These are phyloP conservation scores for Orthosia cruda DNA, from an alignment of 2,888 invertebrate genomes.

Conservation along the genomic window DNA sequence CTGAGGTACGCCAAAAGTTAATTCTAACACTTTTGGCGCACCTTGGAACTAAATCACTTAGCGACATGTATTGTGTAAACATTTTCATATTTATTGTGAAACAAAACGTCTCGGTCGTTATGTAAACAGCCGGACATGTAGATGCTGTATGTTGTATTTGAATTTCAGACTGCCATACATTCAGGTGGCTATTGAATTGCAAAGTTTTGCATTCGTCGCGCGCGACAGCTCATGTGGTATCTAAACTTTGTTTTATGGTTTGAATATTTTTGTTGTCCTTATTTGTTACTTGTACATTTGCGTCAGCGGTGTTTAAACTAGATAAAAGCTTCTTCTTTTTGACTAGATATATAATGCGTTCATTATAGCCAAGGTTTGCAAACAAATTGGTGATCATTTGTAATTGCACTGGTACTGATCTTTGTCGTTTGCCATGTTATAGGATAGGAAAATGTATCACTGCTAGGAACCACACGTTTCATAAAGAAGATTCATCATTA, in stretches of 20 bases:
- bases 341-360: too few species aligned
- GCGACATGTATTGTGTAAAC: constrained; percentile 15
- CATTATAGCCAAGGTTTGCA: too few species aligned
- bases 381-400: too few species aligned
- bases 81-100: constrained; percentile 33
- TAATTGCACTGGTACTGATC: too few species aligned
- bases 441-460: too few species aligned
- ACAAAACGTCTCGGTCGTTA: constrained; percentile 31
- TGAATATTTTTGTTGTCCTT: constrained; percentile 3
- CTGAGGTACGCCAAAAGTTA: neutral
- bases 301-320: neutral
- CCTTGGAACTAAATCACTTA: constrained; percentile 20
- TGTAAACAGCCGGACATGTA: constrained; percentile 46
- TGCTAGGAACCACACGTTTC: too few species aligned
- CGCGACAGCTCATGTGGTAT: constrained; percentile 21
- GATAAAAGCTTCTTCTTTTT: too few species aligned
- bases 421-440: too few species aligned
- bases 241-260: constrained; percentile 23
- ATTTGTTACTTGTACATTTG: neutral
- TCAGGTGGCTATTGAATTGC: constrained; percentile 44
- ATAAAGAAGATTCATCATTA: too few species aligned
- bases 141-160: constrained; percentile 40
- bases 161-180: constrained; percentile 49
- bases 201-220: constrained; percentile 26
- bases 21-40: neutral